Base-by-base conservation (phyloP, 2,888 invertebrate species). In the Galerucella pusilla region DNA sequence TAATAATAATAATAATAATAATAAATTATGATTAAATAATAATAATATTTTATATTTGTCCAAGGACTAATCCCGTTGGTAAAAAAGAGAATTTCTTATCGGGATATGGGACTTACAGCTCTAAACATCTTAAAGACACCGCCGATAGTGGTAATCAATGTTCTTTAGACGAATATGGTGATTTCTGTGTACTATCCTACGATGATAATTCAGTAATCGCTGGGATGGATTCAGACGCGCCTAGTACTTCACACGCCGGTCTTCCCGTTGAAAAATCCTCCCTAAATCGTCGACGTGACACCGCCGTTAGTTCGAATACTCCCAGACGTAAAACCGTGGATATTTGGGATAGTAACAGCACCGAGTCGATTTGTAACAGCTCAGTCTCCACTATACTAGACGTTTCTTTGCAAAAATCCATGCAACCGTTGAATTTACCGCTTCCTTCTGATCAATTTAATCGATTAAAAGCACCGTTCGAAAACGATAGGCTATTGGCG, bases 111-210 rank as follows among this genome's bases (percentile, higher is more conserved):
- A 91, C 90, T 28, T 95, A 96, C 84, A 90, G 95, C 73, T 96
- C 96, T 4, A 92, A 92, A 35, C 94, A 93, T 42, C 94, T 95
- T 83, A 93, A 94, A 73, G 96, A 96, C 83, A 95, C 95, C 0
- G 91, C 90, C 2, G 94, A 96, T 82, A 96, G 95, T 12, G 94
- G 96, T 1, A 93, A 95, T 59, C 96, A 96, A 86, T 95, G 93
- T 85, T 96, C 95, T 83, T 92, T 94, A 86, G 96, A 96, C 83
- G 96, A 96, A 84, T 92, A 92, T 82, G 96, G 95, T 60, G 94
- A 95, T 83, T 96, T 96, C 94, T 91, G 95, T 88, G 94, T 95
- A 0, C 94, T 94, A 83, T 94, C 95, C 0, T 96, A 97, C 85
- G 94, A 96, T 82, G 94, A 95, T 82, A 93, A 93, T 81, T n/a